Conservation (phyloP, 2,888 invertebrate species). For the Prenolepis imparis region DNA sequence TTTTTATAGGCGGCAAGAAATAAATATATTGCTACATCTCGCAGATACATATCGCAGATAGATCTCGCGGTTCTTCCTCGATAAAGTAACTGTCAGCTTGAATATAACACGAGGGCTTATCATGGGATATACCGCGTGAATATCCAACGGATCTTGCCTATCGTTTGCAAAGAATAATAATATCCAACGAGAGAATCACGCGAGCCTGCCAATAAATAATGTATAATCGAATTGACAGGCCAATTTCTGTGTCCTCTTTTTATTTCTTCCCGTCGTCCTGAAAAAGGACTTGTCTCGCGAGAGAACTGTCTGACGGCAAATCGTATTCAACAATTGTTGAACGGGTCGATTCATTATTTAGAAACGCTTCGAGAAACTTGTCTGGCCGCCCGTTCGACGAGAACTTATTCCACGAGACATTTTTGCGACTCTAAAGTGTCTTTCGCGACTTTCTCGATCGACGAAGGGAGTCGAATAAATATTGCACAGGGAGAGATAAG, state of each 20-base stretch:
- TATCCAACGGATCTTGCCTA: conserved; percentile 77
- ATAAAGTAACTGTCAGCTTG: conserved; percentile 57
- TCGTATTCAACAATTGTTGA: neutral
- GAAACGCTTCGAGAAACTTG: conserved; percentile 8
- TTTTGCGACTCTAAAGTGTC: conserved; percentile 1
- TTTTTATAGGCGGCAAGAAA: neutral
- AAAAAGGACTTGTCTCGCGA: neutral
- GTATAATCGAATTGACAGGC: conserved; percentile 75
- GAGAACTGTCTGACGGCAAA: conserved; percentile 2
- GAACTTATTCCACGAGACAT: conserved; percentile 19
- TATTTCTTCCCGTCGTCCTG: conserved; percentile 18
- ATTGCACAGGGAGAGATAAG: neutral
- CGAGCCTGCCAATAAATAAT: conserved; percentile 71
- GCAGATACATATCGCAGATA: no score
- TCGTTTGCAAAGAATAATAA: conserved; percentile 69
- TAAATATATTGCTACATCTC: neutral
- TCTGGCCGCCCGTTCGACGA: neutral
- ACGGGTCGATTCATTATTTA: conserved; percentile 44
- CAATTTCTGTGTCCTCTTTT: conserved; percentile 49
- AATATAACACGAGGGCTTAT: conserved; percentile 69
- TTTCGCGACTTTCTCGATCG: neutral
- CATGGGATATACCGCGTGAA: conserved; percentile 63
- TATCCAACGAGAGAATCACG: conserved; percentile 62
- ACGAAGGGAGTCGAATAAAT: conserved; percentile 5
- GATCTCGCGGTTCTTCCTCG: neutral